Base-by-base conservation (phyloP, 2,113 vertebrate genomes). In the Toxotes jaculatrix region DNA sequence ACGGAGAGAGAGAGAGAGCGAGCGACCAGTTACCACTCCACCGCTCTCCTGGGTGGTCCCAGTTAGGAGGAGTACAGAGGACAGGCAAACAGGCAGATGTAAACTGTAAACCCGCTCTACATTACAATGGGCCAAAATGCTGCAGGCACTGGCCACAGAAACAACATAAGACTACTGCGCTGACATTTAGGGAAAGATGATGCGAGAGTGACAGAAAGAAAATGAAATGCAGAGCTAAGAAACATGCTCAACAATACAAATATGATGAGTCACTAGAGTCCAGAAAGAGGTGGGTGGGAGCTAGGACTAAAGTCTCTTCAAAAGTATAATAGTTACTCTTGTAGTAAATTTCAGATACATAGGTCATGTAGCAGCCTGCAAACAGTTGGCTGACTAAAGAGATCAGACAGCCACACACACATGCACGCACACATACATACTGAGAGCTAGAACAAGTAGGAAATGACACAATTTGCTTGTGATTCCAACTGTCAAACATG, bases 51-150 rank as follows among this genome's bases (percentile, higher is more conserved):
- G 97, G 97, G 97, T 98, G 97, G 97, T 98, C 97, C 94, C 45
- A 74, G 94, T 95, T 94, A 91, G 94, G 93, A 95, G 94, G 94
- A 96, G 95, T 94, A 96, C 95, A 96, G 93, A 96, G 95, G 95
- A 95, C 96, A 97, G 96, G 96, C 96, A 97, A 97, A 97, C 97
- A 96, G 94, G 95, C 96, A 96, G 96, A 97, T 96, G 96, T 96
- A 96, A 96, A 97, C 96, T 97, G 96, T 97, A 98, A 97, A 97
- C 96, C 96, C 96, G 96, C 96, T 96, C 96, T 90, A 92, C 95
- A 96, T 95, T 95, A 96, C 95, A 95, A 94, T 92, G 94, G 94
- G 95, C 95, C 95, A 94, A 80, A 92, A 95, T 73, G 83, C 84
- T 36, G 57, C 87, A 77, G 89, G 80, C 79, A 71, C 34, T 23